A percentile compares a stretch with the other conserved stretches of the same genome.
Evolutionary conservation across 2,888 invertebrate species (phyloP).

Genomic region (Melikaiella ostensackeni): DNA sequence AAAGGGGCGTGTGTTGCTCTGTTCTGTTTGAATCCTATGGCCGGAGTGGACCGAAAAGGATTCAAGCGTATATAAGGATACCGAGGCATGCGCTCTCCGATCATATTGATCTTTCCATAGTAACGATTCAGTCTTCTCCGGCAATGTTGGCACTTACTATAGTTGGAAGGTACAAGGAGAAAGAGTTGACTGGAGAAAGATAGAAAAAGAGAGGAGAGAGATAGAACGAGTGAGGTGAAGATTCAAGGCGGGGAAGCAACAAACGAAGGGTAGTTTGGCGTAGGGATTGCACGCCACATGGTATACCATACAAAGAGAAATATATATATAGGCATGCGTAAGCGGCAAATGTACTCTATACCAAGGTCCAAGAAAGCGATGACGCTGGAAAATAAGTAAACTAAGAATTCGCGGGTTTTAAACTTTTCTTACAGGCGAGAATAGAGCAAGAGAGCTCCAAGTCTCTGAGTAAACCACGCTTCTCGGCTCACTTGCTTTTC

Average conservation of each 20-base stretch:
- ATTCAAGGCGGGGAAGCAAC: slow-evolving; percentile 41
- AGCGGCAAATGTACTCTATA: neutral
- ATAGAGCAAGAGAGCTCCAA: neutral
- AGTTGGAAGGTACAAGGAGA: slow-evolving; percentile 54
- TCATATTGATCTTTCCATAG: slow-evolving; percentile 77
- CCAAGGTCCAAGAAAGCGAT: neutral
- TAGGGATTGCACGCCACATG: slow-evolving; percentile 55
- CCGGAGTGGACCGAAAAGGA: slow-evolving; percentile 53
- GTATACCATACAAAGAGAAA: slow-evolving; percentile 50
- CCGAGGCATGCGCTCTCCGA: slow-evolving; percentile 74
- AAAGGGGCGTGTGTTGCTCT: slow-evolving; percentile 43
- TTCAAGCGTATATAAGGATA: slow-evolving; percentile 61
- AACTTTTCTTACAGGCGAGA: neutral
- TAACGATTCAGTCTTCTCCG: slow-evolving; percentile 76
- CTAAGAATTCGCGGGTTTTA: neutral
- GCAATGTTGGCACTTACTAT: slow-evolving; percentile 71
- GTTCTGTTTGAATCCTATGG: slow-evolving; percentile 11
- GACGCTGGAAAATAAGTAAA: neutral
- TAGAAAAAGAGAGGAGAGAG: slow-evolving; percentile 37
- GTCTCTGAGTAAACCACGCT: neutral
- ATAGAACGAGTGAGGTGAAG: slow-evolving; percentile 43
- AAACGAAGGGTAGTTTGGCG: slow-evolving; percentile 17
- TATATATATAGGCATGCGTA: slow-evolving; percentile 52
- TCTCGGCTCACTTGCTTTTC: neutral
- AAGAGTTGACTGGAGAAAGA: slow-evolving; percentile 43